These are phyloP conservation scores for Machimus atricapillus DNA, from an alignment of 2,888 invertebrate species.

Conservation along the genomic window DNA sequence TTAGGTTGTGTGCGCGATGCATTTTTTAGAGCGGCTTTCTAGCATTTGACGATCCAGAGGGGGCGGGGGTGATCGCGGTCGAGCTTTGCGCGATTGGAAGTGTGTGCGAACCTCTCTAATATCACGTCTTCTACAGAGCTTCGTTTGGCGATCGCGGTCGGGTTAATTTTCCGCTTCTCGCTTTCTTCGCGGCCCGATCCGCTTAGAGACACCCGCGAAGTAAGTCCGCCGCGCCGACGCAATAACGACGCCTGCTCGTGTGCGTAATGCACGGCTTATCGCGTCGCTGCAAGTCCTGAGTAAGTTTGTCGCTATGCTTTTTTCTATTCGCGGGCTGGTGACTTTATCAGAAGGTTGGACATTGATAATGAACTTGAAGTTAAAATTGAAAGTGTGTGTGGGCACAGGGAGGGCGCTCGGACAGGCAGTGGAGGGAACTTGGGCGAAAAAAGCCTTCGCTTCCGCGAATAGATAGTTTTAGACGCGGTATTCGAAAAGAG, in stretches of 20 bases:
- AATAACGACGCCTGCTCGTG: neutral
- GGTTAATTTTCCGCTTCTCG: neutral
- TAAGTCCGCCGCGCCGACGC: neutral
- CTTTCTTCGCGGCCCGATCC: neutral
- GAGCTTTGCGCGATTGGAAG: neutral
- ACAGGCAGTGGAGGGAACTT: neutral
- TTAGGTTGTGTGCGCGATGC: neutral
- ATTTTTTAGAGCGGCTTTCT: neutral
- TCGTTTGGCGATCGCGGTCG: neutral
- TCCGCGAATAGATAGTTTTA: neutral
- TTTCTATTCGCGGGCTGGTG: neutral
- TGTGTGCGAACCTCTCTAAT: neutral
- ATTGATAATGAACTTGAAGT: slow-evolving; percentile 22
- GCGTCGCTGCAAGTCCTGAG: neutral
- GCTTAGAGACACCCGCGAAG: neutral
- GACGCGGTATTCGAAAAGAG: neutral
- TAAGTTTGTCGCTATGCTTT: neutral
- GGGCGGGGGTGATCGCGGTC: neutral
- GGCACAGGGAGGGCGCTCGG: neutral
- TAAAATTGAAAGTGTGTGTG: neutral
- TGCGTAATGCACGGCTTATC: slow-evolving; percentile 20
- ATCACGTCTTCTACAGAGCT: neutral
- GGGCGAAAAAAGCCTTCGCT: neutral
- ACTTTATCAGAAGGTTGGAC: slow-evolving; percentile 18
- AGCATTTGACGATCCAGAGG: neutral